Evolutionary conservation across 2,113 vertebrate species (phyloP), one percentile per base, ranked within the genome.

Genomic region (Cricetomys ansorgei): DNA sequence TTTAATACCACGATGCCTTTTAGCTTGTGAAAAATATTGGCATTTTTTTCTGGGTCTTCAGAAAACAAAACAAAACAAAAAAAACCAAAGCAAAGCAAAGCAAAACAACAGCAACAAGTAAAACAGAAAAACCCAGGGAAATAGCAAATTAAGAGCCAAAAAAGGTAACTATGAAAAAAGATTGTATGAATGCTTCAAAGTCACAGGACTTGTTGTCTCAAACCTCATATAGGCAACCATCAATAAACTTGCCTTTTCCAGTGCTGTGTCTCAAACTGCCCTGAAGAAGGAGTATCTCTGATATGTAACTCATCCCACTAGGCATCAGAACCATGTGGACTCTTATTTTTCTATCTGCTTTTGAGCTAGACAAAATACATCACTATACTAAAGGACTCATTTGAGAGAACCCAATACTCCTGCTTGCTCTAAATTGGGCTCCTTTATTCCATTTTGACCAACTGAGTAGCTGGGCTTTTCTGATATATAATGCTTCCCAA

Each of bases 401-500:
- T 92, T 48, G 17, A 75, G 80, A 93, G 57, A 93, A 94, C 17
- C 37, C 27, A 37, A 80, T 59, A 40, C 73, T 72, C 84, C 48
- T 34, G 65, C 64, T 91, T 75, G 86, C 27, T 95, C 83, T 94
- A 91, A 93, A 85, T 76, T 73, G 55, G 43, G 80, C 83, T 94
- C 40, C 64, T 94, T 72, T 43, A 73, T 73, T 75, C 81, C 37
- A 5, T 77, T 90, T 55, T 64, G 77, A 88, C 69, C 0, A 0
- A 40, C 73, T 91, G 67, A 92, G 91, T 88, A 95, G 91, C 85
- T 80, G 76, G 64, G 43, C 31, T 81, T 90, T 77, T 92, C 88
- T 88, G 85, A 95, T 81, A 88, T 6, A 37, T 43, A 64, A 95
- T 0, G 7, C 88, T 85, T 88, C 72, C 59, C 55, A 86, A 92